Evolutionary conservation across 2,797 vertebrate genomes (phyloP).

Genomic region (Erethizon dorsatum): DNA sequence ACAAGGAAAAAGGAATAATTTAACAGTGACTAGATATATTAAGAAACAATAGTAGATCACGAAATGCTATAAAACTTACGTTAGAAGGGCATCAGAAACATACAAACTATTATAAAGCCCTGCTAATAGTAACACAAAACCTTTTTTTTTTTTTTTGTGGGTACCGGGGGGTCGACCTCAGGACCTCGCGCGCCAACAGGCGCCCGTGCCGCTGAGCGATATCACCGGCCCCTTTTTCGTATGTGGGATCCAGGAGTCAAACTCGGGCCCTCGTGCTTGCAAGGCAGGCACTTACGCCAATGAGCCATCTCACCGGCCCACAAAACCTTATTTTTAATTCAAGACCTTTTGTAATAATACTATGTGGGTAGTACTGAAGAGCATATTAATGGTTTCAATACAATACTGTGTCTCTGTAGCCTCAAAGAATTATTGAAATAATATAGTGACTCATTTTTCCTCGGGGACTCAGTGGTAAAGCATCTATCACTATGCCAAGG

Average conservation of each 20-base stretch:
- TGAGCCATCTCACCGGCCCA: too few relatives aligned
- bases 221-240: too few relatives aligned
- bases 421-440: conserved; percentile 41
- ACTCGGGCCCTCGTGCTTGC: too few relatives aligned
- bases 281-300: too few relatives aligned
- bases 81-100: conserved; percentile 8
- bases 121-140: background rate
- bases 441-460: background rate
- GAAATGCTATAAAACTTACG: conserved; percentile 4
- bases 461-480: background rate
- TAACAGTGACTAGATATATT: background rate
- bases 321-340: conserved; percentile 34
- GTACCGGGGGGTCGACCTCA: too few relatives aligned
- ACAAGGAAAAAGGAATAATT: background rate
- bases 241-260: too few relatives aligned
- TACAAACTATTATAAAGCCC: background rate
- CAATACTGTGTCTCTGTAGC: background rate
- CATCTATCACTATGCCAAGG: background rate
- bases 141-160: background rate
- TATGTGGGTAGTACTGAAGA: background rate
- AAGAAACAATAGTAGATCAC: background rate
- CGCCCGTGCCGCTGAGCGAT: too few relatives aligned
- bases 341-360: background rate
- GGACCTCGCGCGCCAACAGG: too few relatives aligned
- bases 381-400: background rate